These are phyloP conservation scores for Cherax destructor DNA, from an alignment of 1,140 invertebrate genomes.

Conservation along the genomic window DNA sequence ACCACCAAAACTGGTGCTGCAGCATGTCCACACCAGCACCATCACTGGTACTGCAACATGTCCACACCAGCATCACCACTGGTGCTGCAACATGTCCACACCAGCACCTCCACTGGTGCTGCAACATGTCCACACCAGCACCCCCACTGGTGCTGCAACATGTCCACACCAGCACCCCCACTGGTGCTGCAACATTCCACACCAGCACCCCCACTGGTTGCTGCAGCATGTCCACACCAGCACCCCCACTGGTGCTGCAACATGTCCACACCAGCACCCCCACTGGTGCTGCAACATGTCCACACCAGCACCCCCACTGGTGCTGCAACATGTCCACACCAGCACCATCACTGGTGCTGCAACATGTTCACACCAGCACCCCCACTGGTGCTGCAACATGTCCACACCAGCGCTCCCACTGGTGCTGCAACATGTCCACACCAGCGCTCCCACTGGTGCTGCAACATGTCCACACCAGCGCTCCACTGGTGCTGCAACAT, in stretches of 20 bases:
- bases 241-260: no score
- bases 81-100: not conserved
- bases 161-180: no score
- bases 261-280: no score
- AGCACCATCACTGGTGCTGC: not conserved
- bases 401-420: no score
- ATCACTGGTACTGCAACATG: not conserved
- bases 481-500: not conserved
- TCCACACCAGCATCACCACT: not conserved
- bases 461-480: no score
- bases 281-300: no score
- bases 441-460: no score
- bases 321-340: not conserved
- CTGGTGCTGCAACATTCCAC: no score
- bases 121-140: not conserved
- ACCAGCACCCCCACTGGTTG: no score
- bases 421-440: no score
- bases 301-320: not conserved
- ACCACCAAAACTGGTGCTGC: no score
- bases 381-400: not conserved
- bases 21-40: not conserved
- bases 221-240: not conserved
- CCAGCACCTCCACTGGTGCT: not conserved
- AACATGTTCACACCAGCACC: not conserved
- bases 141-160: no score